These are phyloP conservation scores for Plecturocebus donacophilus DNA, from an alignment of 2,113 vertebrate species.

Conservation along the genomic window DNA sequence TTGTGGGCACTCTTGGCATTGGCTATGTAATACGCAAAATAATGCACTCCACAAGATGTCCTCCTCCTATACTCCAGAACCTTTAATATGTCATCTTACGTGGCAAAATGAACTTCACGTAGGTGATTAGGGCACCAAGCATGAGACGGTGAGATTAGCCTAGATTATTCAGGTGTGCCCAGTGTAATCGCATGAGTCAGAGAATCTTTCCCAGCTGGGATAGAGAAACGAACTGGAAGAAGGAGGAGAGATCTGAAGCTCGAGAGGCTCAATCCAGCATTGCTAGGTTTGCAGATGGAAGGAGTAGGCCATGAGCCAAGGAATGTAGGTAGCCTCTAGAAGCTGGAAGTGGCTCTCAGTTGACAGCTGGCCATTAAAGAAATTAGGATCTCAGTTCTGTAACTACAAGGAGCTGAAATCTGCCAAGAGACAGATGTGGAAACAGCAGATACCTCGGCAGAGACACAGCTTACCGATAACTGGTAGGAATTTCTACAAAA, in stretches of 20 bases:
- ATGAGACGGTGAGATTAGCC: background rate
- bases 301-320: background rate
- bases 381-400: background rate
- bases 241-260: background rate
- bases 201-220: background rate
- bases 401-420: background rate
- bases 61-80: background rate
- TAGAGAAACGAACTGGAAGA: background rate
- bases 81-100: background rate
- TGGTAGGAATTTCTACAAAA: background rate
- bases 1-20: background rate
- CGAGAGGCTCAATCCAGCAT: background rate
- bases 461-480: slow-evolving; percentile 5
- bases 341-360: background rate
- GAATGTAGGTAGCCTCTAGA: background rate
- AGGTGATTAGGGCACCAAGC: background rate
- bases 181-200: background rate
- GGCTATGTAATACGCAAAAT: background rate
- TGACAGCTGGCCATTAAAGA: background rate
- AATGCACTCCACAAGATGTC: background rate
- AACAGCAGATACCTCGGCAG: background rate
- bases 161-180: background rate
- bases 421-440: background rate
- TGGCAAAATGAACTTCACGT: background rate
- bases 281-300: slow-evolving; percentile 4